Evolutionary conservation across 2,888 invertebrate species (phyloP).

Genomic region (Pseudoips prasinana): DNA sequence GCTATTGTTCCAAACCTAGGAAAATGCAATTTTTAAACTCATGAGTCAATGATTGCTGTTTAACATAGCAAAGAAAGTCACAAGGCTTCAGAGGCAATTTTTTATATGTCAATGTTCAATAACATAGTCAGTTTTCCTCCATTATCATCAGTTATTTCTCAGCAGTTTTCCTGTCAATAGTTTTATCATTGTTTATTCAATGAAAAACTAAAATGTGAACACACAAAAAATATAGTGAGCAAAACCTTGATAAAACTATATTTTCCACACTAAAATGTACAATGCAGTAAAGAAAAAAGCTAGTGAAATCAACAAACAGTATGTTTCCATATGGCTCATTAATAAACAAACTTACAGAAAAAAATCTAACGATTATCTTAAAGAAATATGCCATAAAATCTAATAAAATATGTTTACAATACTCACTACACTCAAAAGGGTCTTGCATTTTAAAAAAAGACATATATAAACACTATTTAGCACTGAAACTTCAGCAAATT

Average conservation of each 20-base stretch:
- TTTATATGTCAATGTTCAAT: too few species aligned
- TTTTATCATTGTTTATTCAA: too few species aligned
- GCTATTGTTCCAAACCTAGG: too few species aligned
- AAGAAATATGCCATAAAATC: not conserved
- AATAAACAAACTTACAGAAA: conserved; percentile 5
- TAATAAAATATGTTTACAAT: conserved; percentile 3
- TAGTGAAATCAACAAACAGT: too few species aligned
- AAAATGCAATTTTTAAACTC: too few species aligned
- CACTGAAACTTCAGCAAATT: conserved; percentile 35
- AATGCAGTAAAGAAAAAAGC: conserved; percentile 10
- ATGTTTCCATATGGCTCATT: conserved; percentile 41
- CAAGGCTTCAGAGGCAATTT: too few species aligned
- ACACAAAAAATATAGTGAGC: not conserved
- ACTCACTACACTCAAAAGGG: conserved; percentile 64
- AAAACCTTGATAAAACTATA: not conserved
- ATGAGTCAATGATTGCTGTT: too few species aligned
- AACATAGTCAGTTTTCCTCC: too few species aligned
- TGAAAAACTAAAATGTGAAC: too few species aligned
- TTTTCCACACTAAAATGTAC: not conserved
- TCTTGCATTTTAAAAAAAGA: conserved; percentile 47
- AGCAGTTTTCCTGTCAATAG: too few species aligned
- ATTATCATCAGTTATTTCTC: too few species aligned
- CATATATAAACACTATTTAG: conserved; percentile 33
- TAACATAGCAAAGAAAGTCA: too few species aligned
- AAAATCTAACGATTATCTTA: not conserved